Evolutionary conservation across 2,113 vertebrate genomes (phyloP), one percentile per base, ranked within the genome.

Genomic region (Saccopteryx leptura): DNA sequence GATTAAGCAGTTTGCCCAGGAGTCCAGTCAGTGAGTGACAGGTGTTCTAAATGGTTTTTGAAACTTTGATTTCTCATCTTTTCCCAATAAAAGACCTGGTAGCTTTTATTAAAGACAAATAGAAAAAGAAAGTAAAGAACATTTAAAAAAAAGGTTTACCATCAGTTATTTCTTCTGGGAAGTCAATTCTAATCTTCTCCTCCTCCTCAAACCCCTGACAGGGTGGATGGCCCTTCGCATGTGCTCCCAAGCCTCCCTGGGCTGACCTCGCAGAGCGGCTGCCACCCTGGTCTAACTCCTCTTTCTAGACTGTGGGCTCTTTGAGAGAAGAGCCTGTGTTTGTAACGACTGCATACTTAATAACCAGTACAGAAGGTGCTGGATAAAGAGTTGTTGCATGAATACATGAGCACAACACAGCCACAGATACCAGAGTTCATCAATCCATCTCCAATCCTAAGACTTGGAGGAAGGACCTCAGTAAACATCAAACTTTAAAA

Each of bases 51-150:
- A 88, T 19, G 68, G 1, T 83, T 88, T 82, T 82, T 19, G 2
- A 5, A 92, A 78, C 24, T 93, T 95, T 56, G 33, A n/a, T 91
- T 87, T 90, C 74, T 87, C 90, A 91, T 74, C 48, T 88, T 87
- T 75, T 90, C 74, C 86, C 66, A 79, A 80, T 94, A 94, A 68
- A 82, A 82, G 76, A 71, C 56, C 69, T 6, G 8, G 58, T 61
- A 83, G 46, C 18, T 96, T 95, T 89, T 86, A 85, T 93, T 87
- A 92, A 85, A 83, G 87, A 60, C 56, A 52, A 23, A 83, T 33
- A 96, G 79, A 13, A 96, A 94, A 81, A 76, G 83, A 94, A 79
- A 92, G 54, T 21, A 79, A 89, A 71, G 60, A 76, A 68, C 56
- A 39, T 72, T 72, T 72, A 68, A 93, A 84, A 82, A 56, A 63